Evolutionary conservation across 2,113 vertebrate genomes (phyloP).

Genomic region (Pomatostomus ruficeps): DNA sequence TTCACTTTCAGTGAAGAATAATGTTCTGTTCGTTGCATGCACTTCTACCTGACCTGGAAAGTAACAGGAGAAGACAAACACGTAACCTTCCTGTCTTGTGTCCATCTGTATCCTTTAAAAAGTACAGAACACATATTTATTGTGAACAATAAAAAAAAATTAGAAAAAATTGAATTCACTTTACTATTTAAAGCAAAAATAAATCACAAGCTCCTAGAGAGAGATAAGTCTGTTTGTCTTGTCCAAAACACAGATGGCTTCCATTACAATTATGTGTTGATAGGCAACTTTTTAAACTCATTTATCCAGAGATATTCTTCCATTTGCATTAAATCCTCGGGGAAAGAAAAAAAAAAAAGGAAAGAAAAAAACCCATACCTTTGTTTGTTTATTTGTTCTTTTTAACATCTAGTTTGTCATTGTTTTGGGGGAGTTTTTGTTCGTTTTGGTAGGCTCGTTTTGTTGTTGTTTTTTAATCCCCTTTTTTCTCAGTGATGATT

Average conservation of each 20-base stretch:
- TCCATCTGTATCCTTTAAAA: neutral
- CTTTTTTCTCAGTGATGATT: neutral
- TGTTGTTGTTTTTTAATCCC: rapidly evolving
- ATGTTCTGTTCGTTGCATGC: neutral
- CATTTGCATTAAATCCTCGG: neutral
- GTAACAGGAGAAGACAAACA: neutral
- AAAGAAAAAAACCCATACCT: too few relatives aligned
- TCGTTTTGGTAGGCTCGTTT: neutral
- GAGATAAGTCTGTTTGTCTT: neutral
- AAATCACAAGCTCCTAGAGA: neutral
- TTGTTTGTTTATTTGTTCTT: neutral
- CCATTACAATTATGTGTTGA: neutral
- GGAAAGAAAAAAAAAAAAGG: neutral
- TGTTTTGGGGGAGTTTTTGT: neutral
- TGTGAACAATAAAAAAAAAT: neutral
- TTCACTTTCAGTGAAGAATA: neutral
- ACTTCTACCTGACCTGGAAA: neutral
- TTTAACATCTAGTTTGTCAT: neutral
- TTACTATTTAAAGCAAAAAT: neutral
- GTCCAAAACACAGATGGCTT: neutral
- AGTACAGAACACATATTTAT: neutral
- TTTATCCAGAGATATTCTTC: neutral
- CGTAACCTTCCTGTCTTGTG: neutral
- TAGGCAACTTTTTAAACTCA: neutral
- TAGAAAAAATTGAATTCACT: neutral